phyloP scores from a whole-genome alignment of 1,140 invertebrate species.

The Heliconius hewitsoni region DNA sequence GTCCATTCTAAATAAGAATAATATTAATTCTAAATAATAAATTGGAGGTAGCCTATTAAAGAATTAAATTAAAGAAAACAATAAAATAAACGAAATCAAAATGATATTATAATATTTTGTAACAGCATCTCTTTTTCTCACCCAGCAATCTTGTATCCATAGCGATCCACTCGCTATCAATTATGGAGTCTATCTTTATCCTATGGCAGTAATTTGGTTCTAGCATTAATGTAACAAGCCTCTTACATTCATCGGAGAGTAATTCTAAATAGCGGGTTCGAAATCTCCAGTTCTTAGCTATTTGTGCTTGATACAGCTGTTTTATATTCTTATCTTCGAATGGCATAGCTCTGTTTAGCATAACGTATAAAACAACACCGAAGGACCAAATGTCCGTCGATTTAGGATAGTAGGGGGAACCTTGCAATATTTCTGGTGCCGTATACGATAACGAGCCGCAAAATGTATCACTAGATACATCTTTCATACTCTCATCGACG shows the following conservation, averaged over 20 bases:
- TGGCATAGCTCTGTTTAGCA: slow-evolving; percentile 90
- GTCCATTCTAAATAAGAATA: slow-evolving; percentile 60
- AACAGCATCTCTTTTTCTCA: slow-evolving; percentile 31
- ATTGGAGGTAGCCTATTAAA: background rate
- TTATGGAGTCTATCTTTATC: slow-evolving; percentile 63
- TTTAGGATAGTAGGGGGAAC: slow-evolving; percentile 84
- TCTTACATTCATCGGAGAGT: background rate
- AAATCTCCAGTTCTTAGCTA: slow-evolving; percentile 85
- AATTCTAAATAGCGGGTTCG: slow-evolving; percentile 49
- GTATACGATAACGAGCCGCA: slow-evolving; percentile 88
- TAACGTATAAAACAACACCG: slow-evolving; percentile 86
- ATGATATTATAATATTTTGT: background rate
- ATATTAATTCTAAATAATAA: background rate
- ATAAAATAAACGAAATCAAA: background rate
- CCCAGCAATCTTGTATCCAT: slow-evolving; percentile 79
- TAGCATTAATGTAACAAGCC: slow-evolving; percentile 81
- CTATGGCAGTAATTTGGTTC: slow-evolving; percentile 85
- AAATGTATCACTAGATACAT: slow-evolving; percentile 85
- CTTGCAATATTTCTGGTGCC: slow-evolving; percentile 86
- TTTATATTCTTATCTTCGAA: slow-evolving; percentile 89
- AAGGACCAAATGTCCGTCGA: slow-evolving; percentile 87
- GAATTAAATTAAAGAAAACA: background rate
- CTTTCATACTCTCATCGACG: slow-evolving; percentile 80
- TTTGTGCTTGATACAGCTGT: slow-evolving; percentile 84
- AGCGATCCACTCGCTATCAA: slow-evolving; percentile 80